Conservation (phyloP, 2,888 invertebrate genomes). For the Cryptocephalus moraei region DNA sequence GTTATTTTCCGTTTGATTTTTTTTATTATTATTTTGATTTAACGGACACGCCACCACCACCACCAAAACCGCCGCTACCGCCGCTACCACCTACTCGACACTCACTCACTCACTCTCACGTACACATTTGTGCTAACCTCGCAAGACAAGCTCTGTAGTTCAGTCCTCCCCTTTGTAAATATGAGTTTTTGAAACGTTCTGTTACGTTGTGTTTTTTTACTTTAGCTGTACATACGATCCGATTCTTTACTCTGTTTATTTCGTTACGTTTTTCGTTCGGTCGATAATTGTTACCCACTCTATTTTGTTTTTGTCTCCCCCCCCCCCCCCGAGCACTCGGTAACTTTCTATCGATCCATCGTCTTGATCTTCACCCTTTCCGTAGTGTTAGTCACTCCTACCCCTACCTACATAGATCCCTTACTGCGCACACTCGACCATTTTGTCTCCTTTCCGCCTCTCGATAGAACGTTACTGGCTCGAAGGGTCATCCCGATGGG, state of each 20-base stretch:
- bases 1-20: constrained; percentile 3
- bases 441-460: constrained; percentile 24
- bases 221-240: constrained; percentile 25
- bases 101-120: constrained; percentile 12
- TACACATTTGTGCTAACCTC: constrained; percentile 16
- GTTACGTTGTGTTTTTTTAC: constrained; percentile 1
- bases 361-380: constrained; percentile 6
- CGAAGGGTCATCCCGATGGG: constrained; percentile 26
- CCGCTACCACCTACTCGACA: constrained; percentile 10
- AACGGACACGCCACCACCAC: not conserved
- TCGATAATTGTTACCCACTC: constrained; percentile 12
- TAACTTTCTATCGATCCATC: constrained; percentile 32
- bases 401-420: constrained; percentile 18
- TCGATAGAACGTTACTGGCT: constrained; percentile 33
- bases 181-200: constrained; percentile 13
- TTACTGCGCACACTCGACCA: too few species aligned
- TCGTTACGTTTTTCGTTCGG: too few species aligned
- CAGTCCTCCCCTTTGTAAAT: constrained; percentile 25
- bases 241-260: too few species aligned
- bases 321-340: constrained; percentile 31
- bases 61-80: not conserved
- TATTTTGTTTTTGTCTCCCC: too few species aligned
- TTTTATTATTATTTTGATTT: constrained; percentile 16
- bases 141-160: constrained; percentile 21
- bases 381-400: constrained; percentile 22